Conservation (phyloP, 2,113 vertebrate genomes). For the Lycocorax pyrrhopterus region DNA sequence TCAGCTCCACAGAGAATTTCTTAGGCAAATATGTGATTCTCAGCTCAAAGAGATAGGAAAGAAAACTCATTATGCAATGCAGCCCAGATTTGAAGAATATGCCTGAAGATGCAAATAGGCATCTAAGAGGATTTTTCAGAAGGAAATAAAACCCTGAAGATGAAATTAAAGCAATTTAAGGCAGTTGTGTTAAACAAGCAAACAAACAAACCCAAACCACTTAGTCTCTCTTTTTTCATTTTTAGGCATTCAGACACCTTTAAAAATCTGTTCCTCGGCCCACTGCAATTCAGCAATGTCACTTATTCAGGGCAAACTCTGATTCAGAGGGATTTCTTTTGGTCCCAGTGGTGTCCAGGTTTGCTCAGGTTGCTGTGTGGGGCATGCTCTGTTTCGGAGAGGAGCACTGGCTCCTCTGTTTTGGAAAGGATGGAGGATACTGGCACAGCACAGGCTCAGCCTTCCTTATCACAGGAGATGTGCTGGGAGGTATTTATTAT, state of each 20-base stretch:
- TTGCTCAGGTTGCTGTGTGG: background rate
- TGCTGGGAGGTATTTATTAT: background rate
- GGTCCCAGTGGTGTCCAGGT: background rate
- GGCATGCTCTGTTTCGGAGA: background rate
- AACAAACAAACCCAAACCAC: background rate
- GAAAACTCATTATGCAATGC: background rate
- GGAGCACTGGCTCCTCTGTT: background rate
- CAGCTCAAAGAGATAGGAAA: constrained; percentile 10
- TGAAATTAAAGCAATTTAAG: background rate
- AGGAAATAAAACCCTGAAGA: background rate
- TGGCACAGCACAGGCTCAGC: background rate
- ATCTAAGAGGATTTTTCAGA: background rate
- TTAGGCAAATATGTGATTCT: background rate
- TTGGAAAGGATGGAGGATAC: background rate
- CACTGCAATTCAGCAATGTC: background rate
- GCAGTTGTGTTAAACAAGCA: background rate
- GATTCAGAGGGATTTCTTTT: background rate
- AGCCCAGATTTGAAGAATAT: background rate
- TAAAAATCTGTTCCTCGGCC: background rate
- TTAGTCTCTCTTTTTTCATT: background rate
- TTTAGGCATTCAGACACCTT: background rate
- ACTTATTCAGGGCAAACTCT: background rate
- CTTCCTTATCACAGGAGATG: background rate
- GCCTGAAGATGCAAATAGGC: background rate
- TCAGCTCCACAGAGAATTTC: constrained; percentile 15